Base-by-base conservation (phyloP, 1,140 invertebrate genomes). In the Nomia melanderi region DNA sequence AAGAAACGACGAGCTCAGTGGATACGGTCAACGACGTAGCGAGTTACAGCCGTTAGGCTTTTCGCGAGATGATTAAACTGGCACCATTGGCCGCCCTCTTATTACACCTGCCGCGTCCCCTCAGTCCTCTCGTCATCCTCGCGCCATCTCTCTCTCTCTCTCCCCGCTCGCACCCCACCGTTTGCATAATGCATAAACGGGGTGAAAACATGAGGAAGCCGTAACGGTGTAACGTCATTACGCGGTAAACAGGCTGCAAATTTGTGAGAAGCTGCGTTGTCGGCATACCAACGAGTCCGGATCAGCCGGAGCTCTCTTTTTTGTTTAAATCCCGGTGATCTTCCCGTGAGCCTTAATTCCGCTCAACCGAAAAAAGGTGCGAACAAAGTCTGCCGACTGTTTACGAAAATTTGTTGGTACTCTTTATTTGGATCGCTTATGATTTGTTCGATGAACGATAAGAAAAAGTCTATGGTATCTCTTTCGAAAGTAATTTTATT, bases 181-280 rank as follows among this genome's bases (percentile, higher is more conserved):
- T 25, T 71, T 81, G 84, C 84, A 86, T 84, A 86, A 86, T 84
- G 84, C 81, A 86, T 86, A 86, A 85, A 86, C 67, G 39, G 77
- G 76, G 84, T 86, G 85, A 86, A 86, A 86, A 86, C 81, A 86
- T 67, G 74, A 81, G 81, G 60, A 84, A 81, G 85, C 79, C 36
- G 76, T 85, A 84, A 84, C 82, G 70, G 81, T 78, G 77, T 83
- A 84, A 85, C 83, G 67, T 86, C 81, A 77, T 86, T 83, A 86
- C 81, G 62, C 59, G 12, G 69, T 72, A 83, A 81, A 86, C 69
- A 74, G 84, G 72, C 65, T 63, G 81, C 80, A 57, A 86, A 86
- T 86, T 86, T 86, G 29, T 60, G 29, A 72, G 73, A 44, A 31
- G 29, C 79, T 31, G n/a, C 44, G 23, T 36, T 33, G 62, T 54